Percentiles rank a stretch among this genome's conserved stretches.
phyloP scores from a whole-genome alignment of 2,113 vertebrate genomes.

The Bostrychus sinensis region DNA sequence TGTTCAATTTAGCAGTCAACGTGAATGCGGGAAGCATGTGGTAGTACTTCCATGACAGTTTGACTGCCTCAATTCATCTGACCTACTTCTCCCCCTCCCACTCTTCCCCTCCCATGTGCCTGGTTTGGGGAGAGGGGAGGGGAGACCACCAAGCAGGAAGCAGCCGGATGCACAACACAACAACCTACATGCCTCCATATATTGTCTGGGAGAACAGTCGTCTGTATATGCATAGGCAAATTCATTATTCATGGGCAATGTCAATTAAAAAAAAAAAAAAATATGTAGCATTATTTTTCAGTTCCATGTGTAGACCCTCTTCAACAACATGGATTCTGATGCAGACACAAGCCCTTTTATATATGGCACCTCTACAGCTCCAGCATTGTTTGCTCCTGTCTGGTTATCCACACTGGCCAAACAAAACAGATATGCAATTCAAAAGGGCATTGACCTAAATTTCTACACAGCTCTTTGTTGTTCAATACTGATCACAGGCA shows the following conservation, averaged over 20 bases:
- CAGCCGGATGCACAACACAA: conserved; percentile 39
- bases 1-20: conserved; percentile 14
- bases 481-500: conserved; percentile 37
- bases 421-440: conserved; percentile 51
- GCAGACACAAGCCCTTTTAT: conserved; percentile 23
- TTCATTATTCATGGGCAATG: conserved; percentile 32
- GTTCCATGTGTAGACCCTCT: conserved; percentile 1
- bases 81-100: conserved; percentile 74
- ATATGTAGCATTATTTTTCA: not conserved
- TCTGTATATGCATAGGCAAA: conserved; percentile 10
- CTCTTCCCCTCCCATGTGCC: conserved; percentile 42
- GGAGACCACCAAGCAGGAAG: conserved; percentile 68
- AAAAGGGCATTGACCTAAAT: conserved; percentile 68
- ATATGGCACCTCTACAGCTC: conserved; percentile 22
- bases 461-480: conserved; percentile 64
- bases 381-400: conserved; percentile 8
- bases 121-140: conserved; percentile 41
- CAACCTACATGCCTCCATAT: conserved; percentile 37
- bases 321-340: conserved; percentile 9
- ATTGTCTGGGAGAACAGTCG: conserved; percentile 35
- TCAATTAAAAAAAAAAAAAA: not conserved
- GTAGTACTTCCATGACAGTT: conserved; percentile 41
- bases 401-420: conserved; percentile 28
- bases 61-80: conserved; percentile 70
- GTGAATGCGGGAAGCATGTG: conserved; percentile 36